Conservation (phyloP, 2,113 vertebrate genomes). For the Raja brachyura region DNA sequence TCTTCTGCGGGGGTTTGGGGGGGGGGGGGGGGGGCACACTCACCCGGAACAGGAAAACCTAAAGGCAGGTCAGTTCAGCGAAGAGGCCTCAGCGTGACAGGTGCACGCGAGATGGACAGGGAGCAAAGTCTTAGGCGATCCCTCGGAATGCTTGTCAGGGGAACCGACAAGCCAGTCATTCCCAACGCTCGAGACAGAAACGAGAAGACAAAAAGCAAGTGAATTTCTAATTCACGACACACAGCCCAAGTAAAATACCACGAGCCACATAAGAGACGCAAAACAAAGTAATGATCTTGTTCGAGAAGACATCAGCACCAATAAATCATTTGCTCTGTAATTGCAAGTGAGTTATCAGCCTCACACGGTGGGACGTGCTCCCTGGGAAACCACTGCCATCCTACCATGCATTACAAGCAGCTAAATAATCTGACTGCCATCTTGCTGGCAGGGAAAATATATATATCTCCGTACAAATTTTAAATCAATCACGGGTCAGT, state of each 20-base stretch:
- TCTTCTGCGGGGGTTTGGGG: too few relatives aligned
- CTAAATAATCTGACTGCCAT: neutral
- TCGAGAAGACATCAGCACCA: conserved; percentile 5
- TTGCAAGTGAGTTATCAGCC: neutral
- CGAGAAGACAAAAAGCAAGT: neutral
- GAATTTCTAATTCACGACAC: neutral
- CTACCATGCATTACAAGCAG: conserved; percentile 5
- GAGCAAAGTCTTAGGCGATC: neutral
- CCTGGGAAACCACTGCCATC: conserved; percentile 8
- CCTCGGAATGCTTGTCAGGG: neutral
- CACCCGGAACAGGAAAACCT: neutral
- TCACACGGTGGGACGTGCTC: neutral
- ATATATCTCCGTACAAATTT: neutral
- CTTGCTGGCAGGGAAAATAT: neutral
- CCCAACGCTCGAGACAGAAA: neutral
- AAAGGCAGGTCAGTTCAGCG: neutral
- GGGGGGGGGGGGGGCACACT: neutral
- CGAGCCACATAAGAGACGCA: neutral
- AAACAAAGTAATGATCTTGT: conserved; percentile 12
- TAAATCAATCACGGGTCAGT: neutral
- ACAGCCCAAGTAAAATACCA: neutral
- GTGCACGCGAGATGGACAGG: neutral
- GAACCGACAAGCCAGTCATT: neutral
- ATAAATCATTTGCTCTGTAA: conserved; percentile 17
- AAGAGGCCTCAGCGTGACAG: neutral